Evolutionary conservation across 2,888 invertebrate species (phyloP), one percentile per base, ranked within the genome.

Genomic region (Ochropleura leucogaster): DNA sequence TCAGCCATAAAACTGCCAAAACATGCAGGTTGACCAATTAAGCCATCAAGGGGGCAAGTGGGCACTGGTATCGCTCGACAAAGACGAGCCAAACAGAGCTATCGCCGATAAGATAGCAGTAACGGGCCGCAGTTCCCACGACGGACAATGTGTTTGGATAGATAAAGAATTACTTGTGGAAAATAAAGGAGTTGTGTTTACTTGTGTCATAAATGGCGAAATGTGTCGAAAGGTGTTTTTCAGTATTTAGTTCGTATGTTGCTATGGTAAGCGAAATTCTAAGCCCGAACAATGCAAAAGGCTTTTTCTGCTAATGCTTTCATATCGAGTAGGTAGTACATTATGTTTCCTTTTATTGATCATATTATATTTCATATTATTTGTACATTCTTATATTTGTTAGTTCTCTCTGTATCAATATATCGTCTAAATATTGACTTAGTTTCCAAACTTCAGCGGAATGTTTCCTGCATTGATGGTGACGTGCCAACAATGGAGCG

Each of bases 101-200:
- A 88, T 88, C 87, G 74, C 14, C 59, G 89, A 90, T 89, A 90
- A 90, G 89, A 90, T 89, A 85, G 74, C 80, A 82, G 73, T 79
- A 83, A 84, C 85, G 80, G 85, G 77, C 71, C 83, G 79, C 77
- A 78, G 83, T 87, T 89, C 89, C 86, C 89, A 89, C 89, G 80
- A 80, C 80, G 72, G 77, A 87, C 84, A 85, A 79, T 86, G 80
- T 85, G 81, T 82, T 86, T 77, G 68, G 40, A 68, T 79, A 83
- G 79, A 89, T 86, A 88, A 88, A 85, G 77, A 76, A 80, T 88
- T 82, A 77, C 81, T 84, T 74, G 55, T 85, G 59, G 78, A 85
- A 83, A 88, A 79, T 87, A 87, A 87, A 82, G 82, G 72, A 82
- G 85, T 82, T 82, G 70, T 85, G 60, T 82, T 84, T 64, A 57